phyloP scores from a whole-genome alignment of 2,888 invertebrate species.

The Drosophila lacicola region DNA sequence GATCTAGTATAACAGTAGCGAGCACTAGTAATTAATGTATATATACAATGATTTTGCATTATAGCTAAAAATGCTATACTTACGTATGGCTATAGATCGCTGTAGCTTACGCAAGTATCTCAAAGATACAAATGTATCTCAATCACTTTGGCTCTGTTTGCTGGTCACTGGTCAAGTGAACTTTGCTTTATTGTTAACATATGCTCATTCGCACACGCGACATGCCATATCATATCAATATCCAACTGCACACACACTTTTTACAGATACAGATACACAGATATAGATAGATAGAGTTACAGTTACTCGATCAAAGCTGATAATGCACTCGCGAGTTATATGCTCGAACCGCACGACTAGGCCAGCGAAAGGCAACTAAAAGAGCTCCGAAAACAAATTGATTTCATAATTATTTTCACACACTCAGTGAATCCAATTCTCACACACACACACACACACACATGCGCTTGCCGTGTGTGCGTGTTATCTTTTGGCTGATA shows the following conservation, averaged over 20 bases:
- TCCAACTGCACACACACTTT: constrained; percentile 13
- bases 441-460: constrained; percentile 4
- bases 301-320: constrained; percentile 26
- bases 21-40: too few species aligned
- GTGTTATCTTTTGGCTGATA: constrained; percentile 68
- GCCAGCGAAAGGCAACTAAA: constrained; percentile 66
- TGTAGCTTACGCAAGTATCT: constrained; percentile 18
- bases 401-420: constrained; percentile 70
- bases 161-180: constrained; percentile 1
- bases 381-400: constrained; percentile 32
- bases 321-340: constrained; percentile 29
- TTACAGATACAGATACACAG: constrained; percentile 10
- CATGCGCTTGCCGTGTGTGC: constrained; percentile 8
- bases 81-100: constrained; percentile 6
- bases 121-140: constrained; percentile 30
- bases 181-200: constrained; percentile 33
- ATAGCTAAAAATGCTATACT: constrained; percentile 6
- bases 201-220: constrained; percentile 45
- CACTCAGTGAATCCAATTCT: constrained; percentile 21
- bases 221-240: constrained; percentile 29
- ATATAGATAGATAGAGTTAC: constrained; percentile 15
- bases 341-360: constrained; percentile 60
- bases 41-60: too few species aligned
- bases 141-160: background rate
- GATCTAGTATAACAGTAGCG: constrained; percentile 11